Evolutionary conservation across 2,797 vertebrate genomes (phyloP), one percentile per base, ranked within the genome.

Genomic region (Urophycis tenuis): DNA sequence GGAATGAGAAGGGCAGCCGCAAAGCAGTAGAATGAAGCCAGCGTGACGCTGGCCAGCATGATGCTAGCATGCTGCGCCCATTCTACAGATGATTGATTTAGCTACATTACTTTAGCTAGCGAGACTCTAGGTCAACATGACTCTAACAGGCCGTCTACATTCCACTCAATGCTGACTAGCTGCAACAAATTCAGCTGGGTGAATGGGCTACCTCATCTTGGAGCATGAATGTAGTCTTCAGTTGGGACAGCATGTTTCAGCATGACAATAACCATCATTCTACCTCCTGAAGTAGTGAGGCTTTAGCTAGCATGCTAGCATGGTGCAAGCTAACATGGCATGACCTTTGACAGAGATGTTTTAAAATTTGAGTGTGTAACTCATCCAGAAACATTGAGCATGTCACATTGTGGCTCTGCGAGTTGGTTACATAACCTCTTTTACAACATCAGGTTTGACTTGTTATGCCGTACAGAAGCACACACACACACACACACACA

Each of bases 21-120:
- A 60, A 22, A 60, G 53, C 76, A 81, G 83, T 79, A 76, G 77
- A 73, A 75, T 11, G 35, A 60, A 64, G 35, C n/a, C 34, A 86
- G 79, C 17, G n/a, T 81, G 84, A 84, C 81, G 81, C 77, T 15
- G 78, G 77, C 78, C 74, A 74, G 53, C 53, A 11, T 60, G 53
- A 10, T n/a, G n/a, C 53, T 60, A 25, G 53, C 53, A 60, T 60
- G 53, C 22, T 25, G 53, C 53, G 53, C 53, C 53, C 8, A 25
- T 25, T 60, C 53, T 60, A 10, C n/a, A 22, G 25, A 60, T 60
- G 53, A 60, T 60, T 60, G 0, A 60, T 60, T 60, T 25, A 60
- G n/a, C 22, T 8, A 8, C 1, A 60, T 25, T 8, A 60, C 53
- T 60, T 60, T 25, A 25, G 53, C 53, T 60, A 10, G 7, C 22